Base-by-base conservation (phyloP, 2,888 invertebrate genomes). In the Ctenicera cuprea region DNA sequence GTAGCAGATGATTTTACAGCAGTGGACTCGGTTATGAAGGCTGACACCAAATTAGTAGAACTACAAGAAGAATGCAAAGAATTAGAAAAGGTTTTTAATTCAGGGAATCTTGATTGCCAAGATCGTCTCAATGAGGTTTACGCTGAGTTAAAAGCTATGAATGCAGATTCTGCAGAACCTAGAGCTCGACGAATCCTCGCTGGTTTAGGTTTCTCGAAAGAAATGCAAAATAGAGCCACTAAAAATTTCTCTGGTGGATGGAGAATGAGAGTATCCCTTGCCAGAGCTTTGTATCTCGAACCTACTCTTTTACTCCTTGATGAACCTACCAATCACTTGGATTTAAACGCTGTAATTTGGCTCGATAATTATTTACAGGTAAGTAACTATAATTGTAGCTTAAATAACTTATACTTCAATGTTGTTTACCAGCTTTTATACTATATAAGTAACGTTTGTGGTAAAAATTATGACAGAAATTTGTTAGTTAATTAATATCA, bases 301-400 rank as follows among this genome's bases (percentile, higher is more conserved):
- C 99, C 99, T 0, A 98, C 99, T 0, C 88, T 99, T n/a, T 88
- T 99, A 26, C 90, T 99, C 86, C 92, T 99, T 37, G 99, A 99
- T 88, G 99, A 99, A 90, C 99, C 99, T 78, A 99, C 99, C 0
- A 99, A 99, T 89, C 99, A 99, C 88, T 93, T 99, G 82, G 99
- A 99, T 90, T 90, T 99, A 72, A 99, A 99, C 85, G 99, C 99
- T 78, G 99, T 99, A 62, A 99, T 99, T 90, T 99, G 99, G 99
- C 90, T 99, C 70, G 99, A 99, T 86, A 99, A 99, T 94, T 96
- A 88, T 90, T 92, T 88, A 50, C 63, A 74, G 70, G 74, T 74
- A 43, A 59, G 37, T 22, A 37, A 41, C 26, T 26, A 18, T 30
- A 63, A 30, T 5, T 26, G 5, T 26, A 2, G 26, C n/a, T n/a